phyloP scores from a whole-genome alignment of 2,797 vertebrate genomes.

The Peromyscus aztecus region DNA sequence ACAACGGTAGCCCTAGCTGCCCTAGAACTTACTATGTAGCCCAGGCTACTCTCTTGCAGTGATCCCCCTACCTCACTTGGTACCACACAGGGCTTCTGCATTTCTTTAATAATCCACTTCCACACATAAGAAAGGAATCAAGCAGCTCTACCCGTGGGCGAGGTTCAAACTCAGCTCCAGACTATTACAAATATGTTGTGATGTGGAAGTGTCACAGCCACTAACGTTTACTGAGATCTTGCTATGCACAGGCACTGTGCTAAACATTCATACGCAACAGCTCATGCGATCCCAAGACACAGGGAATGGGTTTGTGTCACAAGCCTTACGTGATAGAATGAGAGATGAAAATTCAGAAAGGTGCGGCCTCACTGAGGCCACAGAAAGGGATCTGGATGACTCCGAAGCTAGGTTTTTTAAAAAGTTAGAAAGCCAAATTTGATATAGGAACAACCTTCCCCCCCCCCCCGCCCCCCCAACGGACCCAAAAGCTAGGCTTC shows the following conservation, averaged over 20 bases:
- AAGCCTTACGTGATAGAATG: neutral
- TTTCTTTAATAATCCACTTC: constrained; percentile 21
- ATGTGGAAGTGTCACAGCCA: neutral
- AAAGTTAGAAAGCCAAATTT: neutral
- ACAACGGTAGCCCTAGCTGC: neutral
- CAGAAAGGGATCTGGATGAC: neutral
- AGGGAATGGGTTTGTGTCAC: neutral
- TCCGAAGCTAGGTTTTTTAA: neutral
- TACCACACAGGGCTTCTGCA: neutral
- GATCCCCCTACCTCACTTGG: neutral
- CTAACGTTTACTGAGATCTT: neutral
- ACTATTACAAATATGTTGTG: neutral
- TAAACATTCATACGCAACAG: neutral
- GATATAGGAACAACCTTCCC: neutral
- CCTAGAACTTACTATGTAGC: neutral
- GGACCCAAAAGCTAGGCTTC: neutral
- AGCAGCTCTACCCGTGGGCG: neutral
- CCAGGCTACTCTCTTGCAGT: too few species aligned
- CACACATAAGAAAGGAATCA: neutral
- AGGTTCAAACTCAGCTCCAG: neutral
- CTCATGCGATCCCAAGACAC: neutral
- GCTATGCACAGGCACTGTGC: neutral
- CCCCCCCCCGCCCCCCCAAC: neutral
- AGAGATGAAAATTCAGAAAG: neutral
- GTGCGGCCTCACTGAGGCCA: neutral